phyloP scores from a whole-genome alignment of 2,888 invertebrate genomes.

The Apantesis nais region DNA sequence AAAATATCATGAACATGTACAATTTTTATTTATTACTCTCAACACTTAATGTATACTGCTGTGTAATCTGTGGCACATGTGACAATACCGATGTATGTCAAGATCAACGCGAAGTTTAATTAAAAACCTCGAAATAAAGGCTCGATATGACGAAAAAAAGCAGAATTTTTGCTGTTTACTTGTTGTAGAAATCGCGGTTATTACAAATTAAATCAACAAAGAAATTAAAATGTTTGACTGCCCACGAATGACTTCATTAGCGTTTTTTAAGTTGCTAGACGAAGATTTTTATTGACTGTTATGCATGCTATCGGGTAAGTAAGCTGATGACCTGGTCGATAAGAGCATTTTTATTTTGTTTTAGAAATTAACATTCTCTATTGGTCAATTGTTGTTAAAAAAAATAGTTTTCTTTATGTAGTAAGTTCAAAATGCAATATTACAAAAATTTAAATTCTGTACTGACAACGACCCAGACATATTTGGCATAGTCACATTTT shows the following conservation, averaged over 20 bases:
- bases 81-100: conserved; percentile 29
- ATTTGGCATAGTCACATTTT: no score
- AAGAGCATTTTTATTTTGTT: not conserved
- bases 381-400: no score
- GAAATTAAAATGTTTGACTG: not conserved
- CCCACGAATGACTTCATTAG: not conserved
- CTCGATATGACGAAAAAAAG: conserved; percentile 20
- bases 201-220: not conserved
- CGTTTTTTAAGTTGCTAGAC: not conserved
- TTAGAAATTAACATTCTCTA: not conserved
- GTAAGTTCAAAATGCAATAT: no score
- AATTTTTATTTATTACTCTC: conserved; percentile 6
- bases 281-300: not conserved
- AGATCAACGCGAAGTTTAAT: conserved; percentile 28
- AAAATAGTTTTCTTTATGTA: no score
- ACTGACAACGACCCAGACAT: no score
- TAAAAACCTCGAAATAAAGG: conserved; percentile 27
- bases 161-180: conserved; percentile 16
- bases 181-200: not conserved
- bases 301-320: not conserved
- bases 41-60: not conserved
- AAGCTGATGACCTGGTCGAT: not conserved
- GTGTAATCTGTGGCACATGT: conserved; percentile 14
- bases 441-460: no score
- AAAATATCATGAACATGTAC: not conserved